Conservation (phyloP, 2,113 vertebrate species). For the Perognathus longimembris region DNA sequence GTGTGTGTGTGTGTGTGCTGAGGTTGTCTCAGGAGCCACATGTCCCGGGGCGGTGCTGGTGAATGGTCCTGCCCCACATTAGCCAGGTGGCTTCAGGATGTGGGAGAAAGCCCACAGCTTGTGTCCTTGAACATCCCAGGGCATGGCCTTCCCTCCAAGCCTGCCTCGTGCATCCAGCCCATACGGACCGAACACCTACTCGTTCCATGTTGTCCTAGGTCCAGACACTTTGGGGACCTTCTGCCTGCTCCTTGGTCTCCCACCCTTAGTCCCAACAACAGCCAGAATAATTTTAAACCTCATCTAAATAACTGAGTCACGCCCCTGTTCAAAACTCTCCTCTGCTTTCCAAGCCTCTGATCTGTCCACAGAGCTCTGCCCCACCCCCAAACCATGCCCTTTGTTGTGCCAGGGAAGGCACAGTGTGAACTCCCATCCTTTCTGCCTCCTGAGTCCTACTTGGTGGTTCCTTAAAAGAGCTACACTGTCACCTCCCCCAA, state of each 20-base stretch:
- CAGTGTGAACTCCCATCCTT: neutral
- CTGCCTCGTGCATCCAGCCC: neutral
- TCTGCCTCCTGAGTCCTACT: neutral
- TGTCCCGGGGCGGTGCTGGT: neutral
- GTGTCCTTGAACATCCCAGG: constrained; percentile 47
- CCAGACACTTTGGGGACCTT: neutral
- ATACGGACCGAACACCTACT: neutral
- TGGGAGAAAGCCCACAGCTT: neutral
- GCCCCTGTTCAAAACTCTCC: neutral
- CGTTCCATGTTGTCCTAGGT: neutral
- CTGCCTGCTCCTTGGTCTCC: neutral
- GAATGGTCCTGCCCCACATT: neutral
- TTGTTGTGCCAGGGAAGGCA: neutral
- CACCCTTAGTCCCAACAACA: neutral
- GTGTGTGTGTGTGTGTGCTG: neutral
- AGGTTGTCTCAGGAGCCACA: neutral
- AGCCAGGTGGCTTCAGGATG: neutral
- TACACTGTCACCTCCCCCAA: neutral
- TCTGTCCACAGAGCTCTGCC: neutral
- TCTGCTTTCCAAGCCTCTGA: neutral
- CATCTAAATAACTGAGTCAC: neutral
- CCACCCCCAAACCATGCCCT: neutral
- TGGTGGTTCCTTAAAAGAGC: neutral
- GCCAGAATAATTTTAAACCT: constrained; percentile 14
- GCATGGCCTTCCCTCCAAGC: neutral